These are phyloP conservation scores for Dinothrombium tinctorium DNA, from an alignment of 1,140 invertebrate genomes.

Conservation along the genomic window DNA sequence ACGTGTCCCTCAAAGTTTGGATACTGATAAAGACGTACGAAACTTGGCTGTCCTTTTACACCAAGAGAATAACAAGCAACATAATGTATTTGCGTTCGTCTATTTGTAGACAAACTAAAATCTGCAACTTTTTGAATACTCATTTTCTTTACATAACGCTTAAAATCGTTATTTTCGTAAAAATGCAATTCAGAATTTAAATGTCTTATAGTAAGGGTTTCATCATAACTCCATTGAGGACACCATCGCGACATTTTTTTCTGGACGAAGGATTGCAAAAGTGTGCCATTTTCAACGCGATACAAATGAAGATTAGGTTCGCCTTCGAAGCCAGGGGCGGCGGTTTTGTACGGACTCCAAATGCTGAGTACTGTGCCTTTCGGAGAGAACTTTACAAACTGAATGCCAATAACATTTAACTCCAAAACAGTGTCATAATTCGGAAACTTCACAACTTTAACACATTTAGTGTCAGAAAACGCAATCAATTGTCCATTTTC, in stretches of 20 bases:
- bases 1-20: slow-evolving; percentile 45
- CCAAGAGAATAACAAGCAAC: slow-evolving; percentile 38
- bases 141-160: slow-evolving; percentile 30
- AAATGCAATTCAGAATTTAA: slow-evolving; percentile 52
- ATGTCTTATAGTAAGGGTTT: slow-evolving; percentile 50
- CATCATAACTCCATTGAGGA: slow-evolving; percentile 62
- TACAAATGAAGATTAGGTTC: slow-evolving; percentile 46
- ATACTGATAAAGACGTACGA: slow-evolving; percentile 54
- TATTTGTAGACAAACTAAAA: slow-evolving; percentile 44
- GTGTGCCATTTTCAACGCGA: slow-evolving; percentile 39
- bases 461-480: no score
- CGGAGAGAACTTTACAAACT: slow-evolving; percentile 20
- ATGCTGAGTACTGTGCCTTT: slow-evolving; percentile 18
- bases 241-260: slow-evolving; percentile 62
- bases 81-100: slow-evolving; percentile 28
- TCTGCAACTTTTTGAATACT: slow-evolving; percentile 44
- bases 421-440: no score
- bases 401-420: slow-evolving; percentile 13
- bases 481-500: no score
- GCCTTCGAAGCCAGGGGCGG: neutral
- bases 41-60: slow-evolving; percentile 37
- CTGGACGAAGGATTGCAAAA: slow-evolving; percentile 45
- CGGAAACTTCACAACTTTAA: no score
- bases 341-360: slow-evolving; percentile 21
- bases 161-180: slow-evolving; percentile 38